Conservation (phyloP, 1,140 invertebrate genomes). For the Ceratoteleas bidentatus region DNA sequence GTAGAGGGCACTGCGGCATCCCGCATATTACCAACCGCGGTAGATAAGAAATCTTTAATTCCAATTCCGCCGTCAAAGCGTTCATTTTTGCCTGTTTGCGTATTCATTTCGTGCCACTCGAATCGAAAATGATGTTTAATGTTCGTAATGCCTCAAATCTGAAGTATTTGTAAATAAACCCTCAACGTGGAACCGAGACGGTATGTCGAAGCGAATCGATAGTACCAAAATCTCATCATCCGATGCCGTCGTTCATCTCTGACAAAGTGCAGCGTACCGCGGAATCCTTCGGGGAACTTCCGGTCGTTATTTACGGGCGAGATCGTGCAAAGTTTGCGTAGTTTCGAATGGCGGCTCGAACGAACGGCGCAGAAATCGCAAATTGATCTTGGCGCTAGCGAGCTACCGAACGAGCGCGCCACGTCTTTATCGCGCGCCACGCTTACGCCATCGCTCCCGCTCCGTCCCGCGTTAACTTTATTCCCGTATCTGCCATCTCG, state of each 20-base stretch:
- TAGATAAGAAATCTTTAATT: conserved; percentile 18
- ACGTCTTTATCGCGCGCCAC: conserved; percentile 58
- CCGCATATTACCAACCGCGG: not conserved
- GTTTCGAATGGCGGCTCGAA: conserved; percentile 60
- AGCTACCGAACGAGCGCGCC: conserved; percentile 57
- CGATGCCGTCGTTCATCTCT: conserved; percentile 62
- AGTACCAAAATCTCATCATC: conserved; percentile 63
- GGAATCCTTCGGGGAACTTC: conserved; percentile 68
- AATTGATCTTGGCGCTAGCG: conserved; percentile 67
- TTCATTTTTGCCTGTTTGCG: conserved; percentile 31
- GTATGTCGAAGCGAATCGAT: conserved; percentile 56
- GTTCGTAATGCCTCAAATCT: conserved; percentile 50
- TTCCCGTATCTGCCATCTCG: conserved; percentile 50
- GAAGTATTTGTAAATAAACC: conserved; percentile 62
- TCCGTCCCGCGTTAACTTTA: conserved; percentile 52
- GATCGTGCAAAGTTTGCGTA: conserved; percentile 65
- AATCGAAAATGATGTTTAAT: conserved; percentile 53
- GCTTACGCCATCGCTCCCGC: conserved; percentile 29
- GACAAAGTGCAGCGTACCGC: conserved; percentile 65
- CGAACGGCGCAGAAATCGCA: conserved; percentile 64
- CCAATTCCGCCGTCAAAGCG: not conserved
- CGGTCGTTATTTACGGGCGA: conserved; percentile 66
- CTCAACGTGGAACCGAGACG: conserved; percentile 26
- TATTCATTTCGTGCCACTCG: conserved; percentile 34
- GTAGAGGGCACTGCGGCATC: no score